Conservation (phyloP, 2,113 vertebrate genomes). For the human (Homo sapiens) region GRCh38 chr21:21880001-21880500, state of each 20-base stretch:
- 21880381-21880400: constrained; percentile 16
- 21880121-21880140: not conserved
- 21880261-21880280: not conserved
- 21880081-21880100: not conserved
- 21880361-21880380: not conserved
- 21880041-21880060: not conserved
- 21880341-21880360: not conserved
- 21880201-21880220: not conserved
- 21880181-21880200: not conserved
- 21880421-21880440: constrained; percentile 27
- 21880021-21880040: not conserved
- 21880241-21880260: not conserved
- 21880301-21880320: constrained; percentile 29
- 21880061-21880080: not conserved
- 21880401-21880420: constrained; percentile 32
- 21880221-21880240: not conserved
- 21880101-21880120: not conserved
- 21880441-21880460: not conserved
- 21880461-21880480: not conserved
- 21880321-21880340: constrained; percentile 1
- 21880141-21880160: not conserved
- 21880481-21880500: not conserved
- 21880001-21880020: not conserved
- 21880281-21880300: not conserved
- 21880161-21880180: not conserved